phyloP scores from a whole-genome alignment of 1,140 invertebrate genomes.

The Drosophila dunni region DNA sequence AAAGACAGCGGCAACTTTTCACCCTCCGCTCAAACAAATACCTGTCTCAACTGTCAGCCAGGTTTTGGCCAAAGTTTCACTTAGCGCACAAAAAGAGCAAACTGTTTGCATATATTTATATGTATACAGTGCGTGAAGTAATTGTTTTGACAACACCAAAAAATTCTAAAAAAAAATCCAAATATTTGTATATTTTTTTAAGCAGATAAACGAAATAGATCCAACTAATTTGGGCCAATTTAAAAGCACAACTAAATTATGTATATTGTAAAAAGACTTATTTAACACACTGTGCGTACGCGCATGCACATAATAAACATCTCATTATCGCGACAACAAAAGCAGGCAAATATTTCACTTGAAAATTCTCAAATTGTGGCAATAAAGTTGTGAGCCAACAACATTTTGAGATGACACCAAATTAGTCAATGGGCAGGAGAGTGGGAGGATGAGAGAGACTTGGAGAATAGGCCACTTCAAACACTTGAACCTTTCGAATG shows the following conservation, averaged over 20 bases:
- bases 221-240: too few relatives aligned
- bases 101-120: neutral
- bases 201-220: too few relatives aligned
- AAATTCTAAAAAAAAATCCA: too few relatives aligned
- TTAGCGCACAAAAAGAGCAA: constrained; percentile 5
- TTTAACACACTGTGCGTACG: neutral
- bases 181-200: neutral
- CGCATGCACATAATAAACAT: constrained; percentile 74
- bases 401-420: constrained; percentile 17
- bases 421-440: constrained; percentile 53
- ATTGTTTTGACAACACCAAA: too few relatives aligned
- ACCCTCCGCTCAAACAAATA: constrained; percentile 1
- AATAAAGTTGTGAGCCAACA: neutral
- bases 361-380: constrained; percentile 21
- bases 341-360: constrained; percentile 25
- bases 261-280: too few relatives aligned
- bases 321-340: constrained; percentile 52
- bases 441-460: neutral
- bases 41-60: constrained; percentile 55
- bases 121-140: neutral
- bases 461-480: too few relatives aligned
- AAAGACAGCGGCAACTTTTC: neutral
- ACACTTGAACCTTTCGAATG: too few relatives aligned
- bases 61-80: constrained; percentile 58
- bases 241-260: too few relatives aligned